phyloP scores from a whole-genome alignment of 2,113 vertebrate genomes.

The Carassius carassius region DNA sequence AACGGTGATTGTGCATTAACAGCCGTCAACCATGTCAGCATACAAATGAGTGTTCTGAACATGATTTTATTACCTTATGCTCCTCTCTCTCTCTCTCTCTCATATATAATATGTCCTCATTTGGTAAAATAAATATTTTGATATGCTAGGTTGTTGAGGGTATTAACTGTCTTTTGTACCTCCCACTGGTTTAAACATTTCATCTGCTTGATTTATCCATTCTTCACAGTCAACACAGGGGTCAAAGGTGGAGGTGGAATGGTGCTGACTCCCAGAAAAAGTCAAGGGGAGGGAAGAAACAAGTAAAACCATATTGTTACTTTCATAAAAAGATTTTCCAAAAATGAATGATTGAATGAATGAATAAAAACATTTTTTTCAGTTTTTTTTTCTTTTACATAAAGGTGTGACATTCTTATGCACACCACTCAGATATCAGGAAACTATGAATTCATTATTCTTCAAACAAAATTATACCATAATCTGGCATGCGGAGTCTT shows the following conservation, averaged over 20 bases:
- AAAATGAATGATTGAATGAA: no score
- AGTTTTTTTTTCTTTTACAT: background rate
- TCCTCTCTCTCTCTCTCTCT: no score
- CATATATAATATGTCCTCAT: no score
- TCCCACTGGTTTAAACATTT: conserved; percentile 32
- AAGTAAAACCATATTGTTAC: background rate
- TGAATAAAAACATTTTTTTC: no score
- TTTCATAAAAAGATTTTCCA: background rate
- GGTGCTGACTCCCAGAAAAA: background rate
- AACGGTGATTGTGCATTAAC: no score
- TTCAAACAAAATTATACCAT: background rate
- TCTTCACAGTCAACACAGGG: conserved; percentile 29
- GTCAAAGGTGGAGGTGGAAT: conserved; percentile 16
- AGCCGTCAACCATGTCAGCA: no score
- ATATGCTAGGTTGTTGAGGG: background rate
- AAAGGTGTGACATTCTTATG: background rate
- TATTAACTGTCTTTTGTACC: conserved; percentile 13
- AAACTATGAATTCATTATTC: background rate
- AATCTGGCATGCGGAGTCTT: background rate
- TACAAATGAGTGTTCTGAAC: no score
- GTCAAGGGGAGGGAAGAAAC: conserved; percentile 27
- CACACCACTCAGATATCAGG: background rate
- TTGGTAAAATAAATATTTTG: no score
- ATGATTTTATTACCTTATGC: no score
- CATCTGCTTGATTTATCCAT: conserved; percentile 40